phyloP scores from a whole-genome alignment of 2,797 vertebrate species.

The Sebastolobus alascanus region DNA sequence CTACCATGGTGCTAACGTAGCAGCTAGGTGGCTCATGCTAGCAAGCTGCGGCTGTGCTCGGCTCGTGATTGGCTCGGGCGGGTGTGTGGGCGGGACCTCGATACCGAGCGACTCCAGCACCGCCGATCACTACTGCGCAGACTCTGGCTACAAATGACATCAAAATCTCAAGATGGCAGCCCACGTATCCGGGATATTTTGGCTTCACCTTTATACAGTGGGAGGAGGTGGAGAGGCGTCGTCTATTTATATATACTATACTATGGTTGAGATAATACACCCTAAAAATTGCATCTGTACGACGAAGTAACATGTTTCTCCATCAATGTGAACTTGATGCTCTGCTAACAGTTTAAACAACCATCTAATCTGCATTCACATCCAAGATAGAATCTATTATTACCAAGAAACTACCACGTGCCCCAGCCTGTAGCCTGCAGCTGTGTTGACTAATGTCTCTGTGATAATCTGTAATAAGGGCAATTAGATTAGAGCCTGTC shows the following conservation, averaged over 20 bases:
- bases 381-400: constrained; percentile 25
- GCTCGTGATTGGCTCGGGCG: too few species aligned
- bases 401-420: neutral
- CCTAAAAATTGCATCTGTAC: neutral
- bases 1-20: too few species aligned
- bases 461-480: constrained; percentile 55
- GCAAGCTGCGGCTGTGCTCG: too few species aligned
- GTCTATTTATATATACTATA: neutral
- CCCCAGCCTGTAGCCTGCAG: constrained; percentile 25
- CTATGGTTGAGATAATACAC: neutral
- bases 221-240: neutral
- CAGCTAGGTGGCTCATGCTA: too few species aligned
- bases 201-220: too few species aligned
- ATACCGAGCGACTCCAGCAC: too few species aligned
- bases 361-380: neutral
- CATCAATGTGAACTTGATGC: neutral
- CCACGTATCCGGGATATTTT: too few species aligned
- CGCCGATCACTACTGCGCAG: too few species aligned
- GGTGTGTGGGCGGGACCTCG: too few species aligned
- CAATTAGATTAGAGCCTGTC: constrained; percentile 47
- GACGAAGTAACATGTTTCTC: neutral
- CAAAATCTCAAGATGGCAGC: too few species aligned
- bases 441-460: constrained; percentile 32
- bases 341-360: constrained; percentile 10
- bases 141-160: too few species aligned